Percentiles rank a stretch among this genome's conserved stretches.
These are phyloP conservation scores for Crepidodera aurea DNA, from an alignment of 2,888 invertebrate species.

Conservation along the genomic window DNA sequence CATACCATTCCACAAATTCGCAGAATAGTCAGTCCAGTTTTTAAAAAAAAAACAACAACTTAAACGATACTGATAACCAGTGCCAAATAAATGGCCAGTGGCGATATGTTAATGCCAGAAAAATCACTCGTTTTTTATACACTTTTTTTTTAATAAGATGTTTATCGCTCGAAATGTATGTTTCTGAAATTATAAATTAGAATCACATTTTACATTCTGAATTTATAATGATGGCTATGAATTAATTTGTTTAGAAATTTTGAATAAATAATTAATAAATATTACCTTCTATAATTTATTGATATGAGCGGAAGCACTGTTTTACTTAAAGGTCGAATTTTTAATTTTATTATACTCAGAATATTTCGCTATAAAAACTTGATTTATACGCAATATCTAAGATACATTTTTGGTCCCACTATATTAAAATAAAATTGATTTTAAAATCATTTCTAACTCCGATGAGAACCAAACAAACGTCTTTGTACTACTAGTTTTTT, in stretches of 20 bases:
- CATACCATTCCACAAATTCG: slow-evolving; percentile 54
- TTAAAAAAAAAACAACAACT: slow-evolving; percentile 33
- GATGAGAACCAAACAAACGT: too few relatives aligned
- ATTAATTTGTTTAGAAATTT: slow-evolving; percentile 10
- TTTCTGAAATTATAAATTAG: not conserved
- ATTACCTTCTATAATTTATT: not conserved
- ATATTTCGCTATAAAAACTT: too few relatives aligned
- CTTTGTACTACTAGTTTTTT: too few relatives aligned
- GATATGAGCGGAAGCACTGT: not conserved
- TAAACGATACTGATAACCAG: slow-evolving; percentile 43
- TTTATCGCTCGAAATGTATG: slow-evolving; percentile 16
- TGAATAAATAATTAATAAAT: not conserved
- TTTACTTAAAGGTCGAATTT: slow-evolving; percentile 10
- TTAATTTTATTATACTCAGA: not conserved
- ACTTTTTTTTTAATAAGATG: slow-evolving; percentile 29
- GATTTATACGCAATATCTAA: too few relatives aligned
- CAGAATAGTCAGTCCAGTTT: slow-evolving; percentile 51
- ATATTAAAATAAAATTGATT: too few relatives aligned
- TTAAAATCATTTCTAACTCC: too few relatives aligned
- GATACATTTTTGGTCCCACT: too few relatives aligned
- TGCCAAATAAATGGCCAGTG: slow-evolving; percentile 57
- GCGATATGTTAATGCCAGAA: slow-evolving; percentile 47
- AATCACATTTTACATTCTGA: not conserved
- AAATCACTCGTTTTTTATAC: slow-evolving; percentile 48
- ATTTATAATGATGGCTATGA: not conserved